A percentile compares a stretch with the other conserved stretches of the same genome.
Conservation (phyloP, 2,888 invertebrate genomes). For the Lasius platythorax region DNA sequence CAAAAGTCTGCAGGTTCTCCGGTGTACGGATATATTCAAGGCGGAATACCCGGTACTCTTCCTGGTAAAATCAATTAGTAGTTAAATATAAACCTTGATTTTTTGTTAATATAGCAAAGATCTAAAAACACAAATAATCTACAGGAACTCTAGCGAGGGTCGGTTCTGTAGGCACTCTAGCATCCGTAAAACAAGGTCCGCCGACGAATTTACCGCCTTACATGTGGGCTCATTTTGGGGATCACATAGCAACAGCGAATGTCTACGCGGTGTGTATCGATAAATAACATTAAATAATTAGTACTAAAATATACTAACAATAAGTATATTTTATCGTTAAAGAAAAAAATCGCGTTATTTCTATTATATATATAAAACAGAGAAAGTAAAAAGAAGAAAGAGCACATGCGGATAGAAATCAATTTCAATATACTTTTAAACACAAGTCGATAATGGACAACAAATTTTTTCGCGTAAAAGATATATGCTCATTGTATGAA, state of each 20-base stretch:
- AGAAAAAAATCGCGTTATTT: neutral
- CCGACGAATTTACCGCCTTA: constrained; percentile 89
- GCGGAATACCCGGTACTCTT: constrained; percentile 85
- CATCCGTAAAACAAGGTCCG: constrained; percentile 84
- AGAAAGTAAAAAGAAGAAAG: neutral
- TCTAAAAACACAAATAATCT: constrained; percentile 19
- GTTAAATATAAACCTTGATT: neutral
- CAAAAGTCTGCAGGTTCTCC: constrained; percentile 94
- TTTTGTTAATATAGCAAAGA: neutral
- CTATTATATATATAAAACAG: neutral
- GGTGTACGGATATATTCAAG: constrained; percentile 94
- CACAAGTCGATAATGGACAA: neutral
- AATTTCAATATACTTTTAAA: neutral
- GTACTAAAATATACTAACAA: neutral
- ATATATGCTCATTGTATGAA: neutral
- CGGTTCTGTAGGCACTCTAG: constrained; percentile 84
- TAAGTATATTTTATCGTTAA: neutral
- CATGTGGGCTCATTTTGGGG: constrained; percentile 93
- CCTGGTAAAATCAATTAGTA: constrained; percentile 78
- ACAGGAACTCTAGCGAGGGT: constrained; percentile 81
- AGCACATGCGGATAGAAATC: neutral
- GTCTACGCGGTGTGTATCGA: constrained; percentile 91
- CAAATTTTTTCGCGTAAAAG: neutral
- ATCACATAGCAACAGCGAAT: constrained; percentile 94
- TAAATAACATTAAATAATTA: neutral